Evolutionary conservation across 2,888 invertebrate genomes (phyloP).

Genomic region (Aethes cnicana): DNA sequence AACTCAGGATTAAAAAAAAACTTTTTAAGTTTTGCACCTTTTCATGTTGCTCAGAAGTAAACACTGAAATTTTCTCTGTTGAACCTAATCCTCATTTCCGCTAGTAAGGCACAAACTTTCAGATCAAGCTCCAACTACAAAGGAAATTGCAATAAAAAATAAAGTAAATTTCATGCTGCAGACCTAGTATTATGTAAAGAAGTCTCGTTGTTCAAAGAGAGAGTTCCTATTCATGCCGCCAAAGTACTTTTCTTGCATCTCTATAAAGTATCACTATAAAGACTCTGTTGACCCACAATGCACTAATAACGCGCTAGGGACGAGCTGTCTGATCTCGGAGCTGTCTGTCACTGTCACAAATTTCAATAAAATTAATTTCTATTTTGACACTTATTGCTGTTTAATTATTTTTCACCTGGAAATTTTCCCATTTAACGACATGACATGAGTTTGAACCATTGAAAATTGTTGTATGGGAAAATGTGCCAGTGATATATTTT

Average conservation of each 20-base stretch:
- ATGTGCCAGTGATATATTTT: too few relatives aligned
- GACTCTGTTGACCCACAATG: conserved; percentile 52
- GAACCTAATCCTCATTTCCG: conserved; percentile 3
- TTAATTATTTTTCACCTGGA: too few relatives aligned
- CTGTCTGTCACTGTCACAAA: not conserved
- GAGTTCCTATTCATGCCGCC: conserved; percentile 19
- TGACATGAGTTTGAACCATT: too few relatives aligned
- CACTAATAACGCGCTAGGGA: conserved; percentile 40
- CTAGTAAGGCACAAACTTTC: conserved; percentile 13
- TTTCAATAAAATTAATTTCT: not conserved
- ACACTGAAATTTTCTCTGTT: not conserved
- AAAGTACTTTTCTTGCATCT: conserved; percentile 33
- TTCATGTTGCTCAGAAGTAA: conserved; percentile 1
- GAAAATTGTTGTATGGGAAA: too few relatives aligned
- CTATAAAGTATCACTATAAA: conserved; percentile 41
- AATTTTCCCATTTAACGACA: too few relatives aligned
- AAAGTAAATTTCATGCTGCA: conserved; percentile 12
- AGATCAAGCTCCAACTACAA: conserved; percentile 18
- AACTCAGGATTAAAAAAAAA: not conserved
- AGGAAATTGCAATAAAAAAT: conserved; percentile 19
- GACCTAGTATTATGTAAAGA: conserved; percentile 23
- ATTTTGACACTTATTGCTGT: too few relatives aligned
- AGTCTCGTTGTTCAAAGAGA: conserved; percentile 18
- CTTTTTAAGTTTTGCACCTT: not conserved
- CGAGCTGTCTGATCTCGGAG: not conserved